Conservation (phyloP, 2,797 vertebrate genomes). For the Diceros bicornis region DNA sequence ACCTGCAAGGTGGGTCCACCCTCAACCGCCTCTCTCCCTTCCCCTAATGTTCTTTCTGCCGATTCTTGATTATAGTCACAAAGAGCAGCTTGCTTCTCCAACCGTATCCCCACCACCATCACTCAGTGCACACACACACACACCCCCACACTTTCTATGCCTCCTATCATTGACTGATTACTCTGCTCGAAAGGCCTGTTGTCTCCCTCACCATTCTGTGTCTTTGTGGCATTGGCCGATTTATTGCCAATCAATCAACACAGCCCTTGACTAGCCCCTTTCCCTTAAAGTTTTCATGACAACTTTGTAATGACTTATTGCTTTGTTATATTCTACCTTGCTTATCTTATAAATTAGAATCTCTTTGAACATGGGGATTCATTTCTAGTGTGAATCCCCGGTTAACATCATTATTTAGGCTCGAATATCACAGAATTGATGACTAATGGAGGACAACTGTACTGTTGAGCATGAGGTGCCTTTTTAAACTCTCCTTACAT, state of each 20-base stretch:
- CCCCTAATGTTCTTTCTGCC: accelerated
- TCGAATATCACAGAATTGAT: neutral
- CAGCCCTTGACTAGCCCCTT: accelerated
- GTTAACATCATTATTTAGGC: too few species aligned
- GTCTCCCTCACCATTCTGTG: accelerated
- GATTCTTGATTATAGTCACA: accelerated
- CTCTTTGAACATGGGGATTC: neutral
- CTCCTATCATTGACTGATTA: accelerated
- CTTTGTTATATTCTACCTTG: accelerated
- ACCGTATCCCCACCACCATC: accelerated
- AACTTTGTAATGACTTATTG: neutral
- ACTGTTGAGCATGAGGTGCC: neutral
- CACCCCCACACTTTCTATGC: accelerated
- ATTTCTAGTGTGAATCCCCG: accelerated
- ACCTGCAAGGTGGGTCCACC: accelerated
- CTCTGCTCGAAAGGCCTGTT: accelerated
- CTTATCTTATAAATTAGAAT: neutral
- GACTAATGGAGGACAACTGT: accelerated
- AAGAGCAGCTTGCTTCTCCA: too few species aligned
- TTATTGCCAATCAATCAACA: neutral
- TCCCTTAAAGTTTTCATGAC: accelerated
- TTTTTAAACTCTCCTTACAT: neutral
- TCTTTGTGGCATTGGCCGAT: neutral
- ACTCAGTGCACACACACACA: neutral
- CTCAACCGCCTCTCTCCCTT: accelerated